Conservation (phyloP, 2,888 invertebrate genomes). For the Macrosoma leucophasiata region DNA sequence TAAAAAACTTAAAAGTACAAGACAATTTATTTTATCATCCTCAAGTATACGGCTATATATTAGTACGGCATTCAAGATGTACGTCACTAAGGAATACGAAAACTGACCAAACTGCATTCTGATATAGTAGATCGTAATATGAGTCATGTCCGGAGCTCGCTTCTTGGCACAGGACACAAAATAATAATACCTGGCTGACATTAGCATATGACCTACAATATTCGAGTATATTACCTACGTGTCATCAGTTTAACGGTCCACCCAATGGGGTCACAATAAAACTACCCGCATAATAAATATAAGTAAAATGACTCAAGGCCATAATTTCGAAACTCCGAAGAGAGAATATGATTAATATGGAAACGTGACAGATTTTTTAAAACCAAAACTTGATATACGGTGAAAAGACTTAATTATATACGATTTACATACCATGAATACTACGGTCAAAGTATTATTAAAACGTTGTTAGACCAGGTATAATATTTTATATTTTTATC, state of each 20-base stretch:
- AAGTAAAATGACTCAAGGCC: constrained; percentile 18
- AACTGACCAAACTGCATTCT: constrained; percentile 64
- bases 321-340: constrained; percentile 11
- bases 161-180: constrained; percentile 53
- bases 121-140: constrained; percentile 38
- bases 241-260: constrained; percentile 35
- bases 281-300: constrained; percentile 13
- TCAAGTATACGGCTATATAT: too few species aligned
- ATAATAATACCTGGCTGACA: constrained; percentile 51
- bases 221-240: constrained; percentile 32
- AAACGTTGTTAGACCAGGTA: too few species aligned
- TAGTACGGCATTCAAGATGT: constrained; percentile 6
- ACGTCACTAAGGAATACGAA: constrained; percentile 15
- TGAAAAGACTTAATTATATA: constrained; percentile 11
- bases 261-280: constrained; percentile 27
- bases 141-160: constrained; percentile 55
- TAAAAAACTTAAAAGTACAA: too few species aligned
- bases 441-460: too few species aligned
- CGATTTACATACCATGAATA: too few species aligned
- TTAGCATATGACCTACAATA: constrained; percentile 38
- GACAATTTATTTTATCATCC: too few species aligned
- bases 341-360: constrained; percentile 2
- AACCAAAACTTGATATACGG: constrained; percentile 13
- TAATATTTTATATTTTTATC: too few species aligned
- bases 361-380: constrained; percentile 3